These are phyloP conservation scores for Halictus rubicundus DNA, from an alignment of 1,140 invertebrate species.

Conservation along the genomic window DNA sequence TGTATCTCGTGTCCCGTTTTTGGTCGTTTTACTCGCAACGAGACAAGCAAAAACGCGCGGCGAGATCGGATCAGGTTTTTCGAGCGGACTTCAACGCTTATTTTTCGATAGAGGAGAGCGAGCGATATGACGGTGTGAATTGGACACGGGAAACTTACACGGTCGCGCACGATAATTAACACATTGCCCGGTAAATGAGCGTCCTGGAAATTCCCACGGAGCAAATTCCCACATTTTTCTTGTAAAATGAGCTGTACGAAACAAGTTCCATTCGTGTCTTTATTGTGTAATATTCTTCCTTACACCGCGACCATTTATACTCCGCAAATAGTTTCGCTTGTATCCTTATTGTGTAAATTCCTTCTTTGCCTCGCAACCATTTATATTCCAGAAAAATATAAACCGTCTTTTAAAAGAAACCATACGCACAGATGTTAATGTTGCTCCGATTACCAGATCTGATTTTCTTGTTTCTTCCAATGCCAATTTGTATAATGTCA, in stretches of 20 bases:
- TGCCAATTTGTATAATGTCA: no score
- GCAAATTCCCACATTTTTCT: not conserved
- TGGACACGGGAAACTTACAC: not conserved
- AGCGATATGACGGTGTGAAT: not conserved
- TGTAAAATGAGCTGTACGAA: constrained; percentile 41
- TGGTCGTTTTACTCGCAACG: not conserved
- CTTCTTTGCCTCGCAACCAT: no score
- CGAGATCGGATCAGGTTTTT: not conserved
- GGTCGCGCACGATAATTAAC: not conserved
- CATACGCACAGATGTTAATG: no score
- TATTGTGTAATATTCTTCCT: not conserved
- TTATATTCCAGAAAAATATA: no score
- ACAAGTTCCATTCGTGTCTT: constrained; percentile 29
- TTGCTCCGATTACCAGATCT: no score
- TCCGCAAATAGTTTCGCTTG: no score
- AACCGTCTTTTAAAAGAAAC: no score
- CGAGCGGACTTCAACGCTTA: not conserved
- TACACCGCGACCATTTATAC: no score
- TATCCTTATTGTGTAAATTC: no score
- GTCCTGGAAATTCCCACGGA: not conserved
- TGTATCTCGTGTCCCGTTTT: not conserved
- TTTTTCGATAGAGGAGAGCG: not conserved
- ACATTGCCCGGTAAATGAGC: not conserved
- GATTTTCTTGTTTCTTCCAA: no score
- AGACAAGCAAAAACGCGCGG: not conserved